These are phyloP conservation scores for Parnassius mnemosyne DNA, from an alignment of 2,888 invertebrate genomes.

Conservation along the genomic window DNA sequence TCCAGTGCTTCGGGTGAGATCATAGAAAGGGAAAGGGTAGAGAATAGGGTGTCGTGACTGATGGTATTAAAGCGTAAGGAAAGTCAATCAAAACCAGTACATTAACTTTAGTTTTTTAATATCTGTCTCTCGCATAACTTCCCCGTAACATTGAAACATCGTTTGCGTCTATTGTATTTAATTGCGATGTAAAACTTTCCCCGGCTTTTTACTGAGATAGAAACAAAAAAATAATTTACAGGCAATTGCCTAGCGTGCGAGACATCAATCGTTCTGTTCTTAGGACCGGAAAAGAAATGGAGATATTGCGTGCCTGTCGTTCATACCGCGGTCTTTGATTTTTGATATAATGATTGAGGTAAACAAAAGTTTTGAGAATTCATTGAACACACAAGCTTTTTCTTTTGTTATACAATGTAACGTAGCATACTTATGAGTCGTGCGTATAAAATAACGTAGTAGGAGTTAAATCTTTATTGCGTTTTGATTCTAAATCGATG, in stretches of 20 bases:
- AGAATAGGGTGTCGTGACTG: no score
- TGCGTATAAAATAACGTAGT: no score
- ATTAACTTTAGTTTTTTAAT: neutral
- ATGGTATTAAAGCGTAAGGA: no score
- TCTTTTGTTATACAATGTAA: no score
- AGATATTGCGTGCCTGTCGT: constrained; percentile 21
- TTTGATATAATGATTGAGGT: constrained; percentile 5
- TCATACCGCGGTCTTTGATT: constrained; percentile 7
- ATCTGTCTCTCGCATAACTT: constrained; percentile 13
- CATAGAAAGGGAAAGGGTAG: no score
- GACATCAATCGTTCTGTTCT: constrained; percentile 24
- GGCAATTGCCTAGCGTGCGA: constrained; percentile 22
- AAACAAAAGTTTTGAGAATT: constrained; percentile 5
- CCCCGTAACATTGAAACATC: constrained; percentile 16
- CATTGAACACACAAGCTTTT: constrained; percentile 1
- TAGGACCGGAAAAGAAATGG: constrained; percentile 25
- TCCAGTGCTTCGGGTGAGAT: no score
- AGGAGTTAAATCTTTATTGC: no score
- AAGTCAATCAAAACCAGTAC: no score
- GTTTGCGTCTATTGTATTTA: constrained; percentile 27
- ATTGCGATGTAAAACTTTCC: constrained; percentile 31
- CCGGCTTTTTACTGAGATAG: constrained; percentile 13
- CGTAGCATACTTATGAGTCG: no score
- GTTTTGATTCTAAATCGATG: no score
- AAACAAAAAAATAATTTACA: constrained; percentile 23